phyloP scores from a whole-genome alignment of 2,888 invertebrate species.

The Cyaniris semiargus region DNA sequence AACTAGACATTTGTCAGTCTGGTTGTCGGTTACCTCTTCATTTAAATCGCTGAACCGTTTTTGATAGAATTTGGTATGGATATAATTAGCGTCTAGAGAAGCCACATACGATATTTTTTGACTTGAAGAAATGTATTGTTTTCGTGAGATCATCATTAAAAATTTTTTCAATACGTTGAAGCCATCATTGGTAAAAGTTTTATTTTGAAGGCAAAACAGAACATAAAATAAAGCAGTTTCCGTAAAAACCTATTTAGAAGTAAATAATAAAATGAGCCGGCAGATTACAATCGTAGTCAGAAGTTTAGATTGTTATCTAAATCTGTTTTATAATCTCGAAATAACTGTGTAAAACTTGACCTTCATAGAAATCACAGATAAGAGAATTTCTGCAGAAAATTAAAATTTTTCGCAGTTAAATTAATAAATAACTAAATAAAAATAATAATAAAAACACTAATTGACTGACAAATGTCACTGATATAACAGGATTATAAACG shows the following conservation, averaged over 20 bases:
- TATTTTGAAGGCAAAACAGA: not conserved
- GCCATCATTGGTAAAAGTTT: too few relatives aligned
- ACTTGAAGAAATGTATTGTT: too few relatives aligned
- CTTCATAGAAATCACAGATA: not conserved
- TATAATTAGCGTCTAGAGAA: too few relatives aligned
- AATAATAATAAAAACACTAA: conserved; percentile 24
- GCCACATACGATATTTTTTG: too few relatives aligned
- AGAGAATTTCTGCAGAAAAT: not conserved
- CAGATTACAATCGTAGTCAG: not conserved
- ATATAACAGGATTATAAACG: conserved; percentile 21
- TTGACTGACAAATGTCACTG: conserved; percentile 16
- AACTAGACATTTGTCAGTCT: too few relatives aligned
- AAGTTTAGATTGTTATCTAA: conserved; percentile 1
- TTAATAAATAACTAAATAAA: conserved; percentile 2
- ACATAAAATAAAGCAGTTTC: too few relatives aligned
- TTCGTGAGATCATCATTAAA: too few relatives aligned
- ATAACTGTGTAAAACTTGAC: not conserved
- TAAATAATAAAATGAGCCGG: not conserved
- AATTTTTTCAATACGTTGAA: too few relatives aligned
- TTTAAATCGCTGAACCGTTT: too few relatives aligned
- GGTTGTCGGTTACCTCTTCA: too few relatives aligned
- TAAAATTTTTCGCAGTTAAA: not conserved
- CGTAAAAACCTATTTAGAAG: not conserved
- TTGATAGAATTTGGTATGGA: too few relatives aligned
- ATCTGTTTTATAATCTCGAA: not conserved